These are phyloP conservation scores for Lepidurus packardi DNA, from an alignment of 1,140 invertebrate species.

Conservation along the genomic window DNA sequence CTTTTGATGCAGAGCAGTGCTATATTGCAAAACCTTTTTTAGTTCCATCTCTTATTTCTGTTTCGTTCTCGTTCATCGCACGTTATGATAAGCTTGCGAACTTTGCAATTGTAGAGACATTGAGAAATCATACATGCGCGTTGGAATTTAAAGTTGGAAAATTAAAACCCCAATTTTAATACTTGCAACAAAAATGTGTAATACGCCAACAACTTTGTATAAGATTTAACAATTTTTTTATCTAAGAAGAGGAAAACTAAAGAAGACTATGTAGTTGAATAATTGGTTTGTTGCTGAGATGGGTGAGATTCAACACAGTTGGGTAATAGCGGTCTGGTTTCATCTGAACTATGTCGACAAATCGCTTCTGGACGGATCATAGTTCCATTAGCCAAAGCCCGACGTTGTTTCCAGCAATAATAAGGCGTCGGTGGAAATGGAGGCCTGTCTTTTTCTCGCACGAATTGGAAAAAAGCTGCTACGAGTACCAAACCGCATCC, in stretches of 20 bases:
- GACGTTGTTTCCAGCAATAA: conserved; percentile 31
- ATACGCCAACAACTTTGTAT: not conserved
- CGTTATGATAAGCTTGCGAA: conserved; percentile 10
- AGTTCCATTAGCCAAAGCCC: not conserved
- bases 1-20: not conserved
- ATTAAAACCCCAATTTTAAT: not conserved
- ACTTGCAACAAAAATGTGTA: not conserved
- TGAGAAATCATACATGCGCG: conserved; percentile 4
- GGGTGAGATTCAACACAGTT: not conserved
- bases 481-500: conserved; percentile 50
- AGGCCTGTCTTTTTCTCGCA: conserved; percentile 49
- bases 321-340: not conserved
- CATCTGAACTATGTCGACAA: not conserved
- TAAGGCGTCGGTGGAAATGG: conserved; percentile 52
- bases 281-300: not conserved
- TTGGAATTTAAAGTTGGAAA: not conserved
- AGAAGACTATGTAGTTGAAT: not conserved
- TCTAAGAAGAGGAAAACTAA: not conserved
- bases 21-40: not conserved
- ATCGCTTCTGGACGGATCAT: not conserved
- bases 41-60: not conserved
- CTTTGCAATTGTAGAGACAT: conserved; percentile 2
- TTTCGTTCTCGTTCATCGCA: not conserved
- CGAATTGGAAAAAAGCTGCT: conserved; percentile 51
- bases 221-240: not conserved